phyloP scores from a whole-genome alignment of 2,797 vertebrate genomes.

The Enteromius radiatus region DNA sequence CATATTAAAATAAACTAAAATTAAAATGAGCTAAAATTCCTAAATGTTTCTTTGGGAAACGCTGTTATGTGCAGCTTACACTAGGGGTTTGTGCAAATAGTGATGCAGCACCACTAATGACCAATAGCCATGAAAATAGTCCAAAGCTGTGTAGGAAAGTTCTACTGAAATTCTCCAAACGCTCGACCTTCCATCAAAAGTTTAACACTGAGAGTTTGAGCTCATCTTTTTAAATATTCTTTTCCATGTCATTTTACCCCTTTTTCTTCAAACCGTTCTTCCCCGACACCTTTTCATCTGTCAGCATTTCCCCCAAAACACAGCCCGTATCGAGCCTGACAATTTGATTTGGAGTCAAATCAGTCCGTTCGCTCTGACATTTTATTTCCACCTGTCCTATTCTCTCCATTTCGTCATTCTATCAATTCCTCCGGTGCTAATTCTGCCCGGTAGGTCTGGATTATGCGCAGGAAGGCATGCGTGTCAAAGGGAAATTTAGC shows the following conservation, averaged over 20 bases:
- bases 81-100: neutral
- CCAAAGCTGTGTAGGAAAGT: neutral
- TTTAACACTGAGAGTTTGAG: constrained; percentile 32
- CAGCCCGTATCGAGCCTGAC: constrained; percentile 65
- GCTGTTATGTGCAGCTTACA: neutral
- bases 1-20: neutral
- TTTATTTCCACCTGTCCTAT: constrained; percentile 83
- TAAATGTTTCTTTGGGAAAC: neutral
- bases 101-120: too few relatives aligned
- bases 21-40: neutral
- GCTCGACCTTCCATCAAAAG: neutral
- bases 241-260: constrained; percentile 12
- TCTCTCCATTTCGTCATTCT: constrained; percentile 77
- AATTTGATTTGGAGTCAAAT: constrained; percentile 79
- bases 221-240: constrained; percentile 18
- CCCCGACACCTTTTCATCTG: constrained; percentile 72
- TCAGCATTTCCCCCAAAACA: constrained; percentile 67
- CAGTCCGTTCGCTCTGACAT: constrained; percentile 77
- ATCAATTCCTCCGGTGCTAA: constrained; percentile 77
- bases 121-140: neutral
- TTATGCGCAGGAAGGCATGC: constrained; percentile 86
- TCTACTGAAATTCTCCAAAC: neutral
- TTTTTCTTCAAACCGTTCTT: constrained; percentile 66
- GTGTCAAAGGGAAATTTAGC: constrained; percentile 88
- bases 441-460: constrained; percentile 84